Evolutionary conservation across 53 echinoderm and acorn worm species (phyloP).

Genomic region (Patiria pectinifera): DNA sequence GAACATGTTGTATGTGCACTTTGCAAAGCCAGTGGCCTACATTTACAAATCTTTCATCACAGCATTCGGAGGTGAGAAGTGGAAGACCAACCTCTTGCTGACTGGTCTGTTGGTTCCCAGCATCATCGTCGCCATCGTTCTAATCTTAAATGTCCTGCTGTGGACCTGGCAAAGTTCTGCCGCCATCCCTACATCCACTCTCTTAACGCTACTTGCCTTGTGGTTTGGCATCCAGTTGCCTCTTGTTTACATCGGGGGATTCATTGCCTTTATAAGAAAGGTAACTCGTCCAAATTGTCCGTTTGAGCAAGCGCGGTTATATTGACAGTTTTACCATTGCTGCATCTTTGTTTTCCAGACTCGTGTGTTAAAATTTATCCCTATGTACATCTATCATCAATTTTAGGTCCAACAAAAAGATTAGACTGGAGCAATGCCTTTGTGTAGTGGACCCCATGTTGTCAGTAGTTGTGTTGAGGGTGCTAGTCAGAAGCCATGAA

Average conservation of each 20-base stretch:
- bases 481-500: no score
- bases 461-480: no score
- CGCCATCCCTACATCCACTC: constrained; percentile 90
- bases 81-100: constrained; percentile 96
- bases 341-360: no score
- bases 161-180: constrained; percentile 97
- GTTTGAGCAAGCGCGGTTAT: no score
- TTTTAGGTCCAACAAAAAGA: no score
- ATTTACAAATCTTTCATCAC: not conserved
- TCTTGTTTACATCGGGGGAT: constrained; percentile 90
- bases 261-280: constrained; percentile 95
- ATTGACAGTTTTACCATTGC: no score
- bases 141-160: constrained; percentile 85
- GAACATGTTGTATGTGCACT: not conserved
- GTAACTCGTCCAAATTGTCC: constrained; percentile 44
- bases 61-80: constrained; percentile 98
- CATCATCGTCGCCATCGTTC: constrained; percentile 81
- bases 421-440: no score
- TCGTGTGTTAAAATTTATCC: no score
- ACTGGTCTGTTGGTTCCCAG: constrained; percentile 91
- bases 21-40: no score
- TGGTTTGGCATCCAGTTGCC: constrained; percentile 97
- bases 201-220: constrained; percentile 86
- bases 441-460: no score
- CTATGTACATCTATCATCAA: no score